Evolutionary conservation across 2,797 vertebrate species (phyloP).

Genomic region (Poeciliopsis gracilis): DNA sequence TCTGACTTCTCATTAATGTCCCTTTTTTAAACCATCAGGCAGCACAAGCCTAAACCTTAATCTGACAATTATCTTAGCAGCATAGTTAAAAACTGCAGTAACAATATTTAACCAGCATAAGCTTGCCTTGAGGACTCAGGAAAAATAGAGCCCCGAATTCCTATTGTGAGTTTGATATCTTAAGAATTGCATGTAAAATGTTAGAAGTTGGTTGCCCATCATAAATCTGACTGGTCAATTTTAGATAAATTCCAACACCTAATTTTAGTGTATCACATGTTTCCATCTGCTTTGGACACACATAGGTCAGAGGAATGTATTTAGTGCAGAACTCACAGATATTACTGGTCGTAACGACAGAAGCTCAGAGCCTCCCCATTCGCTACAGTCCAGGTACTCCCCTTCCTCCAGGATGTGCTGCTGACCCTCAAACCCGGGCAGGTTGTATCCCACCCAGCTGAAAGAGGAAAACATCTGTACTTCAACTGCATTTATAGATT

Average conservation of each 20-base stretch:
- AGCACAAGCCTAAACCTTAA: background rate
- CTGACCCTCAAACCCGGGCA: conserved; percentile 88
- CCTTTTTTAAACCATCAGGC: background rate
- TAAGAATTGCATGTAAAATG: background rate
- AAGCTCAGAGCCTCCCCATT: conserved; percentile 87
- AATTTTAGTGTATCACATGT: background rate
- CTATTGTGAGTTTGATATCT: conserved; percentile 4
- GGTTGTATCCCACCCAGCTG: conserved; percentile 94
- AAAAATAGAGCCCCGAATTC: background rate
- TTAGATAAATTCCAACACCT: background rate
- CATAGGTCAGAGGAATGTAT: background rate
- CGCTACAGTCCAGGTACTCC: conserved; percentile 85
- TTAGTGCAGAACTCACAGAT: conserved; percentile 81
- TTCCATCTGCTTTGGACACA: background rate
- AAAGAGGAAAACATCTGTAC: conserved; percentile 1
- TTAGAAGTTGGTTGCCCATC: background rate
- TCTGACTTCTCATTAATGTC: background rate
- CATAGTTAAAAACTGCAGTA: background rate
- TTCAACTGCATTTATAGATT: background rate
- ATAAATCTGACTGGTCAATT: background rate
- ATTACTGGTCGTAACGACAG: conserved; percentile 87
- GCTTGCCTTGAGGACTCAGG: background rate
- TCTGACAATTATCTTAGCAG: background rate
- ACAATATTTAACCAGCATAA: background rate
- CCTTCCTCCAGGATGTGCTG: conserved; percentile 95